Evolutionary conservation across 2,888 invertebrate species (phyloP).

Genomic region (Heliconius hortense): DNA sequence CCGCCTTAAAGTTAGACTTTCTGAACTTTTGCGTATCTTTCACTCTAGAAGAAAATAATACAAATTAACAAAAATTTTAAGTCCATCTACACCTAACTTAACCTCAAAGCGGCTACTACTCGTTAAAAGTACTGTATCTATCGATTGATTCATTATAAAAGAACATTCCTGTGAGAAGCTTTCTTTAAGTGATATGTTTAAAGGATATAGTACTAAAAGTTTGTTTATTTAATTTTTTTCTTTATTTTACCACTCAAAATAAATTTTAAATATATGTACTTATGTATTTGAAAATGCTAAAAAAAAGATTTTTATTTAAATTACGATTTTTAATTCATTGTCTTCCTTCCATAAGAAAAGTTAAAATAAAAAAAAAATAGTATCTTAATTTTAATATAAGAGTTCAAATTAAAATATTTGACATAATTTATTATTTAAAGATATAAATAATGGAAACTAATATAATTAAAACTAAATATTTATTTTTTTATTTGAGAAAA

Average conservation of each 20-base stretch:
- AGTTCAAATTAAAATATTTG: too few relatives aligned
- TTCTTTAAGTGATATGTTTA: constrained; percentile 53
- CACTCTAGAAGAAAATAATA: background rate
- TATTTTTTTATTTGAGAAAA: background rate
- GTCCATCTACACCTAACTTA: background rate
- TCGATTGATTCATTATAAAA: constrained; percentile 59
- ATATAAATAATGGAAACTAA: too few relatives aligned
- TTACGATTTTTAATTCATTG: too few relatives aligned
- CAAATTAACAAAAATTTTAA: background rate
- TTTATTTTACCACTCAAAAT: background rate
- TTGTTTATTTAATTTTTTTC: background rate
- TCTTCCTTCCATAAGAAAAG: too few relatives aligned
- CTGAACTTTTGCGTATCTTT: background rate
- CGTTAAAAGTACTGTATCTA: background rate
- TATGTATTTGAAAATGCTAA: constrained; percentile 2
- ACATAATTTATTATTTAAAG: too few relatives aligned
- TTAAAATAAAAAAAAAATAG: too few relatives aligned
- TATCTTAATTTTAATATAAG: too few relatives aligned
- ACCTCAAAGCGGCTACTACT: background rate
- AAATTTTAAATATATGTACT: background rate
- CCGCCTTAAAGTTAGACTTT: background rate
- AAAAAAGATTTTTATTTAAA: too few relatives aligned
- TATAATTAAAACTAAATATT: too few relatives aligned
- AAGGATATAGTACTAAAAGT: constrained; percentile 4
- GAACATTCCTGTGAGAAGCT: constrained; percentile 69